Percentiles rank a stretch among this genome's conserved stretches.
Conservation (phyloP, 2,113 vertebrate species). For the Lanius ludovicianus region DNA sequence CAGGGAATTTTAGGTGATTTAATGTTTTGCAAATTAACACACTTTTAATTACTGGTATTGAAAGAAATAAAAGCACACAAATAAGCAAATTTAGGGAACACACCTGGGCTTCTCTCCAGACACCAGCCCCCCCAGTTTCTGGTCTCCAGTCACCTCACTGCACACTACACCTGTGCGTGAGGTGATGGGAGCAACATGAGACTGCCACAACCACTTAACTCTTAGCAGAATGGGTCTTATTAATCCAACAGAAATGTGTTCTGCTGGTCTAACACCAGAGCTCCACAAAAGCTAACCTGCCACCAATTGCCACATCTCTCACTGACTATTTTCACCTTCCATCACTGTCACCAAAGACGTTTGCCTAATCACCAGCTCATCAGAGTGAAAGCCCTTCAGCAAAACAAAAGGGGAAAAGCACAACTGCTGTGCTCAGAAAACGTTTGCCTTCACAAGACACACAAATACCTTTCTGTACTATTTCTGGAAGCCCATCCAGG, state of each 20-base stretch:
- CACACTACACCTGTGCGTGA: background rate
- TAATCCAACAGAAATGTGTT: background rate
- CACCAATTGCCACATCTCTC: background rate
- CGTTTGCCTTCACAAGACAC: background rate
- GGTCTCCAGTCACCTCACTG: fast-evolving
- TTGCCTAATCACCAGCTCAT: background rate
- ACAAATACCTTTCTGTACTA: conserved; percentile 82
- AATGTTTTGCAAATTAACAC: background rate
- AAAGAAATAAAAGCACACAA: background rate
- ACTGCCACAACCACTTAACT: background rate
- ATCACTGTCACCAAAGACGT: background rate
- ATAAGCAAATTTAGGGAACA: background rate
- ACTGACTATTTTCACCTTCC: background rate
- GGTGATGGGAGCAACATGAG: background rate
- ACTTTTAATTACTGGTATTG: background rate
- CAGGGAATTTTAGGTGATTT: fast-evolving
- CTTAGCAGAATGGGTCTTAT: background rate
- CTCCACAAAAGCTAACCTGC: background rate
- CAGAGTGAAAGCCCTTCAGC: background rate
- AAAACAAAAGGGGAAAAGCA: background rate
- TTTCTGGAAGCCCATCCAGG: conserved; percentile 84
- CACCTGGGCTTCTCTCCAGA: background rate
- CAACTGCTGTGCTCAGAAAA: background rate
- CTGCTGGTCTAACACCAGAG: background rate
- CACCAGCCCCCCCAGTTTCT: background rate